A percentile compares a stretch with the other conserved stretches of the same genome.
These are phyloP conservation scores for Lepeophtheirus nordmannii DNA, from an alignment of 2,888 invertebrate species.

Conservation along the genomic window DNA sequence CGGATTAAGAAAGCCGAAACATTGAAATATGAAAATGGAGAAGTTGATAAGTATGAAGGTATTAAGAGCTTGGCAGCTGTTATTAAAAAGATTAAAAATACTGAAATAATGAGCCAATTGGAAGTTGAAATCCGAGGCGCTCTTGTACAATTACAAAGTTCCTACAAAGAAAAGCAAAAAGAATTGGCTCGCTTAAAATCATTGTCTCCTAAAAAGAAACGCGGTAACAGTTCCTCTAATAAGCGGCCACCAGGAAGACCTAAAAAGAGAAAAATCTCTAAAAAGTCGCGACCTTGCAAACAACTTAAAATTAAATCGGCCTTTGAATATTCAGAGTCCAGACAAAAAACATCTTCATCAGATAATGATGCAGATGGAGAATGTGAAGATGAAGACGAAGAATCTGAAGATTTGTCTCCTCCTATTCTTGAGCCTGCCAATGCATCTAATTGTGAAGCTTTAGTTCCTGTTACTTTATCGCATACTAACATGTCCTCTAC, in stretches of 20 bases:
- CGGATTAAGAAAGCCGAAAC: not conserved
- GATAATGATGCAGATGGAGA: slow-evolving; percentile 24
- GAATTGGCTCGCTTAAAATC: slow-evolving; percentile 41
- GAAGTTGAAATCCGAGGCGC: slow-evolving; percentile 66
- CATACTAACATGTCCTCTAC: not conserved
- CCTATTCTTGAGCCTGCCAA: slow-evolving; percentile 29
- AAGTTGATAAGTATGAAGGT: slow-evolving; percentile 10
- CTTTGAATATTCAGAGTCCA: slow-evolving; percentile 29
- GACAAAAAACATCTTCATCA: slow-evolving; percentile 27
- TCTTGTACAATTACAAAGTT: slow-evolving; percentile 60
- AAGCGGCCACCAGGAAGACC: slow-evolving; percentile 9
- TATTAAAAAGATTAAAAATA: slow-evolving; percentile 24
- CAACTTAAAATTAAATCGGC: not conserved
- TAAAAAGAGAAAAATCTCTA: slow-evolving; percentile 31
- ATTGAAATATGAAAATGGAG: not conserved
- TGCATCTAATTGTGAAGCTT: not conserved
- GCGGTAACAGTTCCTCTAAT: slow-evolving; percentile 28
- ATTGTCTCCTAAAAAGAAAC: slow-evolving; percentile 25
- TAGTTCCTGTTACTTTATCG: not conserved
- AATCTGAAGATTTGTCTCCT: slow-evolving; percentile 31
- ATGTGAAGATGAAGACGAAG: slow-evolving; percentile 23
- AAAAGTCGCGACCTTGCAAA: not conserved
- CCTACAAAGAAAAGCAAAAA: slow-evolving; percentile 62
- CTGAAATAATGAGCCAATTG: slow-evolving; percentile 27
- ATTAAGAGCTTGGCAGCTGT: slow-evolving; percentile 15